phyloP scores from a whole-genome alignment of 2,888 invertebrate species.

The Aphidius colemani region DNA sequence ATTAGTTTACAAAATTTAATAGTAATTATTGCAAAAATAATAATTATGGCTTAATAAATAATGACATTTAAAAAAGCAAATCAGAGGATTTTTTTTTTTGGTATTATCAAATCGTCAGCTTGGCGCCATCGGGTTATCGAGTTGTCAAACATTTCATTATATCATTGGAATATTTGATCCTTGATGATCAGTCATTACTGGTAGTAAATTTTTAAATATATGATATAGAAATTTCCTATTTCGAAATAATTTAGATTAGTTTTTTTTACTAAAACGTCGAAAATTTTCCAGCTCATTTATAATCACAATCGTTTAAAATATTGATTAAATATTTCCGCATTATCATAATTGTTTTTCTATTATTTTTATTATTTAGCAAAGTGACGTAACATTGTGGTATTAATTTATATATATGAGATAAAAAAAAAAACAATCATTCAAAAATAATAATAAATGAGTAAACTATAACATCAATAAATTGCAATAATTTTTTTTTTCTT shows the following conservation, averaged over 20 bases:
- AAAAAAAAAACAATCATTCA: background rate
- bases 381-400: slow-evolving; percentile 4
- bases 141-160: slow-evolving; percentile 8
- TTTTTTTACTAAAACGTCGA: background rate
- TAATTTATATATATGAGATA: background rate
- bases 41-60: background rate
- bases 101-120: slow-evolving; percentile 21
- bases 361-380: background rate
- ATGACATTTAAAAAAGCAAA: background rate
- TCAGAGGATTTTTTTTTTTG: background rate
- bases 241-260: too few relatives aligned
- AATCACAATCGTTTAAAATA: background rate
- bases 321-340: background rate
- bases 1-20: too few relatives aligned
- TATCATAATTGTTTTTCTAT: background rate
- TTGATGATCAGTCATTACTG: background rate
- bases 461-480: too few relatives aligned
- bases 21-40: too few relatives aligned
- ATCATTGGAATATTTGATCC: slow-evolving; percentile 1
- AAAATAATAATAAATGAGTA: background rate
- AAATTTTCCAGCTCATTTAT: background rate
- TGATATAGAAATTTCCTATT: background rate
- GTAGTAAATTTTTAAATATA: background rate
- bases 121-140: slow-evolving; percentile 35
- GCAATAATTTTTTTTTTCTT: too few relatives aligned